Conservation (phyloP, 1,140 invertebrate genomes). For the Apis dorsata region DNA sequence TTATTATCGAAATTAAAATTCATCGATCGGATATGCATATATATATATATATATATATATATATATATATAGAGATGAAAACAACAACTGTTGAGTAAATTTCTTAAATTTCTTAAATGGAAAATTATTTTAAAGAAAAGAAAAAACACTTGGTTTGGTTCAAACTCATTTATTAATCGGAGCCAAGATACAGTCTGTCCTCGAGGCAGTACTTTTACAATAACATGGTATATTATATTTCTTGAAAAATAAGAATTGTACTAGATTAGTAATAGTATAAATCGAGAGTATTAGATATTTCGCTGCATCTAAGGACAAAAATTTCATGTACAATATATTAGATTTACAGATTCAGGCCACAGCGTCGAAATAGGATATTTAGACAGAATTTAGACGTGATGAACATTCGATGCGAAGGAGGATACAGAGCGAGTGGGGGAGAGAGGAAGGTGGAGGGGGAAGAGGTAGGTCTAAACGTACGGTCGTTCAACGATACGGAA, state of each 20-base stretch:
- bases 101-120: background rate
- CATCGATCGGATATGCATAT: no score
- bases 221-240: slow-evolving; percentile 70
- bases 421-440: slow-evolving; percentile 11
- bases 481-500: background rate
- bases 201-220: slow-evolving; percentile 76
- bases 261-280: slow-evolving; percentile 70
- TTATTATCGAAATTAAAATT: no score
- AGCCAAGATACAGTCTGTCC: slow-evolving; percentile 75
- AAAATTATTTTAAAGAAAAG: background rate
- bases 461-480: slow-evolving; percentile 3
- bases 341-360: slow-evolving; percentile 56
- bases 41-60: no score
- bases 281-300: slow-evolving; percentile 71
- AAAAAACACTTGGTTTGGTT: slow-evolving; percentile 43
- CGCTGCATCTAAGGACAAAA: slow-evolving; percentile 56
- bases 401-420: slow-evolving; percentile 27
- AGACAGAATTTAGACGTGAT: slow-evolving; percentile 40
- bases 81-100: no score
- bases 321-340: slow-evolving; percentile 55
- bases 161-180: slow-evolving; percentile 76
- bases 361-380: slow-evolving; percentile 38
- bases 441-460: background rate
- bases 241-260: slow-evolving; percentile 72
- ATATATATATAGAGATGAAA: no score